A percentile compares a stretch with the other conserved stretches of the same genome.
Evolutionary conservation across 2,888 invertebrate species (phyloP).

Genomic region (Drosophila prostipennis): DNA sequence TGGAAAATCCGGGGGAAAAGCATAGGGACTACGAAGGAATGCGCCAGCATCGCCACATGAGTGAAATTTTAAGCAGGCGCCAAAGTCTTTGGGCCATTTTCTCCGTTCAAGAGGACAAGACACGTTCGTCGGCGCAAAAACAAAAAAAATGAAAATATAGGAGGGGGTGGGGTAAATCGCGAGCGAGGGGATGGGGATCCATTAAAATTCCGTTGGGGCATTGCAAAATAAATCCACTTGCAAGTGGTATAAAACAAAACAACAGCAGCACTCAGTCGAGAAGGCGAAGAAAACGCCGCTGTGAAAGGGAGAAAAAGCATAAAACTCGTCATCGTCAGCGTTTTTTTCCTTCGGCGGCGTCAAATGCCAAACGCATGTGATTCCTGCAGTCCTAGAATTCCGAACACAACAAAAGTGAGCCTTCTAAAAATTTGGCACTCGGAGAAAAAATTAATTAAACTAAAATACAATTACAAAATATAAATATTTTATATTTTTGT

Average conservation of each 20-base stretch:
- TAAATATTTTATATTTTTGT: no score
- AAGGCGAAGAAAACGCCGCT: constrained; percentile 25
- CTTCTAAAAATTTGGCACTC: constrained; percentile 8
- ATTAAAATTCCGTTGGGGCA: constrained; percentile 77
- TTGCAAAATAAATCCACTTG: constrained; percentile 80
- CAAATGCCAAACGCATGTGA: constrained; percentile 80
- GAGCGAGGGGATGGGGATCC: constrained; percentile 43
- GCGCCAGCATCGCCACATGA: constrained; percentile 60
- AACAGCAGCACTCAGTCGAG: constrained; percentile 26
- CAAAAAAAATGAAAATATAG: not conserved
- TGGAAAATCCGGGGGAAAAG: constrained; percentile 9
- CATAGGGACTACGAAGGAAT: constrained; percentile 22
- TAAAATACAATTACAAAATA: no score
- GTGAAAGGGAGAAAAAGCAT: constrained; percentile 15
- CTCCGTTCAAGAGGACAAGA: constrained; percentile 42
- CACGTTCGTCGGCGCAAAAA: constrained; percentile 51
- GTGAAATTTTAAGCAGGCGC: constrained; percentile 74
- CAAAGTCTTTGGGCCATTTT: constrained; percentile 56
- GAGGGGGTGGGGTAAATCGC: not conserved
- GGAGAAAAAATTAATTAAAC: not conserved
- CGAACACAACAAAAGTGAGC: constrained; percentile 21
- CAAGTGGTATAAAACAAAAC: constrained; percentile 62
- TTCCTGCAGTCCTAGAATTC: constrained; percentile 53
- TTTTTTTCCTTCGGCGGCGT: constrained; percentile 63
- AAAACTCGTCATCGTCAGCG: constrained; percentile 74